Evolutionary conservation across 2,888 invertebrate species (phyloP).

Genomic region (Drosophila recens): DNA sequence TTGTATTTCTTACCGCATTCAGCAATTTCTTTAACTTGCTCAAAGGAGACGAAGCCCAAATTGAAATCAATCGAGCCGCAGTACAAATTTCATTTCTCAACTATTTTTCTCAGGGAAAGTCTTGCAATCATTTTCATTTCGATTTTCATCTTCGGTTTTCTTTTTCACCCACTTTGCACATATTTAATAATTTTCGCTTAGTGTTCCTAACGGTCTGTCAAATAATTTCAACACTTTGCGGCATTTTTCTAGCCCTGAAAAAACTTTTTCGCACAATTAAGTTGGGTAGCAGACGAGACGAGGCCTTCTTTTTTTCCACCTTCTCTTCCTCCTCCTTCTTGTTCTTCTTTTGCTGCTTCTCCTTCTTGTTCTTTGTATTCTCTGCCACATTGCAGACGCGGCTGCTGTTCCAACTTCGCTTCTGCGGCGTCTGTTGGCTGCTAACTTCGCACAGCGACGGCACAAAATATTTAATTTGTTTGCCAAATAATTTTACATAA

Average conservation of each 20-base stretch:
- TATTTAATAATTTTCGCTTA: slow-evolving; percentile 59
- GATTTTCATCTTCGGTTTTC: neutral
- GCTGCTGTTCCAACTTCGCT: slow-evolving; percentile 25
- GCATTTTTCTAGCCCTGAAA: slow-evolving; percentile 48
- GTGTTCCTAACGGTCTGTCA: slow-evolving; percentile 47
- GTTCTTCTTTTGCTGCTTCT: neutral
- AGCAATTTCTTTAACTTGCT: slow-evolving; percentile 4
- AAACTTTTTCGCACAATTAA: slow-evolving; percentile 62
- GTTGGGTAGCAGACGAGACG: slow-evolving; percentile 18
- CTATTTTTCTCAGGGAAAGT: neutral
- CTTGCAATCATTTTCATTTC: slow-evolving; percentile 1
- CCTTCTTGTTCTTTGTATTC: neutral
- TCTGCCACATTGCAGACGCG: slow-evolving; percentile 7
- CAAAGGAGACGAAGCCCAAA: neutral
- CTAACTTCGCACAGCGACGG: slow-evolving; percentile 27
- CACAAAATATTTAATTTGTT: slow-evolving; percentile 52
- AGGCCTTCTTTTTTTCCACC: neutral
- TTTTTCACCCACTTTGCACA: slow-evolving; percentile 19
- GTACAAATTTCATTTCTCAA: slow-evolving; percentile 7
- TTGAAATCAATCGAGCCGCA: slow-evolving; percentile 4
- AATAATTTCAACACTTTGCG: slow-evolving; percentile 62
- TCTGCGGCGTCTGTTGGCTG: slow-evolving; percentile 31
- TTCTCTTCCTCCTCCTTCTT: neutral
- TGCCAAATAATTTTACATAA: slow-evolving; percentile 51
- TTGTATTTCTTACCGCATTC: slow-evolving; percentile 5